Conservation (phyloP, 2,113 vertebrate species). For the Triplophysa tibetana region DNA sequence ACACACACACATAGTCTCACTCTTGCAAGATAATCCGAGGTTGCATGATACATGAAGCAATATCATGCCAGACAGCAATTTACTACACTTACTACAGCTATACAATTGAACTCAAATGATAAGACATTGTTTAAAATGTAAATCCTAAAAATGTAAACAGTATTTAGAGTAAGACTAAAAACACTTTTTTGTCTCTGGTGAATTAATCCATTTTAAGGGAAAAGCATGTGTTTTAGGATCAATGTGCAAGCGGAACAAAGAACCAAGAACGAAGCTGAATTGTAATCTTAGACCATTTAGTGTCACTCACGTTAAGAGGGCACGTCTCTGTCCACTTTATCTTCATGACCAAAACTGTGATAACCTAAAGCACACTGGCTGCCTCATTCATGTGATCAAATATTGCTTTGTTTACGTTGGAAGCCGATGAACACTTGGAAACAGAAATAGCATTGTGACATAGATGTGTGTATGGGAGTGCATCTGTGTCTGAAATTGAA, state of each 20-base stretch:
- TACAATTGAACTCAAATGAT: background rate
- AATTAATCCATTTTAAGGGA: too few relatives aligned
- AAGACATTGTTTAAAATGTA: too few relatives aligned
- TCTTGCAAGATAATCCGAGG: conserved; percentile 11
- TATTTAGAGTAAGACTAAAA: too few relatives aligned
- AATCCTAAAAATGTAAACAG: too few relatives aligned
- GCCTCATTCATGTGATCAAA: conserved; percentile 10
- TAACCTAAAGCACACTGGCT: background rate
- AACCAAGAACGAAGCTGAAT: background rate
- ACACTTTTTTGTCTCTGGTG: too few relatives aligned
- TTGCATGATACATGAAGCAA: conserved; percentile 17
- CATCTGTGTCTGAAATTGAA: background rate
- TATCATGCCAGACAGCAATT: background rate
- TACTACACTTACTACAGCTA: background rate
- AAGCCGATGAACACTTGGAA: background rate
- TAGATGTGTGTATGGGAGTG: background rate
- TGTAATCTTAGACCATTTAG: background rate
- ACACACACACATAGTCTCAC: background rate
- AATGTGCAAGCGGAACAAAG: background rate
- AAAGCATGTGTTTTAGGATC: background rate
- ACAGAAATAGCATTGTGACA: conserved; percentile 32
- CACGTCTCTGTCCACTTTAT: background rate
- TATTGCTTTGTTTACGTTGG: background rate
- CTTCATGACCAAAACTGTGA: conserved; percentile 7
- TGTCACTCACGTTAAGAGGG: background rate